Evolutionary conservation across 2,888 invertebrate genomes (phyloP).

Genomic region (Azorinus chamasolen): DNA sequence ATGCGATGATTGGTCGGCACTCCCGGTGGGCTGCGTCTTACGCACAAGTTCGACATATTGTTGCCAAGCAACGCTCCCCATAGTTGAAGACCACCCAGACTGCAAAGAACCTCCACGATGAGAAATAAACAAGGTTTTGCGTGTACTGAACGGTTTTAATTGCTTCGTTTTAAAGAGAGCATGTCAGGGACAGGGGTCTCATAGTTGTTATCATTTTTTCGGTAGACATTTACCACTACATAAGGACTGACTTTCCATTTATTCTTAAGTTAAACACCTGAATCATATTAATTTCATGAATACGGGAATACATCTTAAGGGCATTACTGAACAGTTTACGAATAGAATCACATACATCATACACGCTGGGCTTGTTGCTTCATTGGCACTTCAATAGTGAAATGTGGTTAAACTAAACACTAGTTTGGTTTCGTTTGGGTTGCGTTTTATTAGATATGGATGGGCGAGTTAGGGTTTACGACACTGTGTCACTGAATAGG

Average conservation of each 20-base stretch:
- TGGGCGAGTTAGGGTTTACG: no score
- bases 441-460: no score
- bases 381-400: no score
- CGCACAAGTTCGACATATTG: slow-evolving; percentile 84
- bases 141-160: slow-evolving; percentile 67
- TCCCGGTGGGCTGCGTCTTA: slow-evolving; percentile 79
- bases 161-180: slow-evolving; percentile 63
- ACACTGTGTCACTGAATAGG: no score
- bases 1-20: slow-evolving; percentile 81
- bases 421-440: no score
- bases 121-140: slow-evolving; percentile 78
- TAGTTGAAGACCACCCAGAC: slow-evolving; percentile 85
- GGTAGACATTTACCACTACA: slow-evolving; percentile 57
- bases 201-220: slow-evolving; percentile 63
- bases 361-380: no score
- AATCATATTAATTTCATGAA: no score
- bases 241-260: neutral
- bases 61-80: slow-evolving; percentile 86
- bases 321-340: no score
- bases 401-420: no score
- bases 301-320: no score
- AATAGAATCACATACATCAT: no score
- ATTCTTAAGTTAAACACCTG: no score
- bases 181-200: slow-evolving; percentile 64
- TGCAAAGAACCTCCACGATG: slow-evolving; percentile 76